phyloP scores from a whole-genome alignment of 2,888 invertebrate species.

The Celastrina argiolus region DNA sequence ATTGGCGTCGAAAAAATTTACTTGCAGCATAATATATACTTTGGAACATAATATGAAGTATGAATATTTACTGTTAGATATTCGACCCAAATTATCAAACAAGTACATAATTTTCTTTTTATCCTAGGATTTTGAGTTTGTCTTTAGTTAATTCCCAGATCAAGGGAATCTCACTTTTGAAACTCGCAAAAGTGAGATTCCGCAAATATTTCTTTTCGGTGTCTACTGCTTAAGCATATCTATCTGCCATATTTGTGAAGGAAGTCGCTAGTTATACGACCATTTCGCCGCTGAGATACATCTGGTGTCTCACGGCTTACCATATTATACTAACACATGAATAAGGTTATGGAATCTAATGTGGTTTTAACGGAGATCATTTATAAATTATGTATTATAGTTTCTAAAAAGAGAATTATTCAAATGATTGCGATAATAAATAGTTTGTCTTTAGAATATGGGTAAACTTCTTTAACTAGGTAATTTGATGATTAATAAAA shows the following conservation, averaged over 20 bases:
- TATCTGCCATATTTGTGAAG: background rate
- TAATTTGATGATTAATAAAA: background rate
- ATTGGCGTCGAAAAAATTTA: background rate
- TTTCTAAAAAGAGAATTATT: conserved; percentile 1
- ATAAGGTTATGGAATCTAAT: conserved; percentile 8
- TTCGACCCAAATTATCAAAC: too few relatives aligned
- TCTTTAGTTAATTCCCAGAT: too few relatives aligned
- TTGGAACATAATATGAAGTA: too few relatives aligned
- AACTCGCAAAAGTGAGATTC: too few relatives aligned
- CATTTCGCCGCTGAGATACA: background rate
- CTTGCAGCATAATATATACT: too few relatives aligned
- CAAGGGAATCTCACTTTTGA: too few relatives aligned
- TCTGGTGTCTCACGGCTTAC: background rate
- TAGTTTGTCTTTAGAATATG: background rate
- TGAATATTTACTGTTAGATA: too few relatives aligned
- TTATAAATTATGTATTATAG: conserved; percentile 7
- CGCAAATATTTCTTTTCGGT: background rate
- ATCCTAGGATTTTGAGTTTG: too few relatives aligned
- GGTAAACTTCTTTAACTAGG: background rate
- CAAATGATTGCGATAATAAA: conserved; percentile 5
- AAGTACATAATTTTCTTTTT: too few relatives aligned
- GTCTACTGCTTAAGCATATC: conserved; percentile 6
- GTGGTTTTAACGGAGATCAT: conserved; percentile 15
- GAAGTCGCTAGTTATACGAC: background rate
- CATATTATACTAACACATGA: background rate